A percentile compares a stretch with the other conserved stretches of the same genome.
Conservation (phyloP, 2,888 invertebrate genomes). For the Heteromurus nitidus region DNA sequence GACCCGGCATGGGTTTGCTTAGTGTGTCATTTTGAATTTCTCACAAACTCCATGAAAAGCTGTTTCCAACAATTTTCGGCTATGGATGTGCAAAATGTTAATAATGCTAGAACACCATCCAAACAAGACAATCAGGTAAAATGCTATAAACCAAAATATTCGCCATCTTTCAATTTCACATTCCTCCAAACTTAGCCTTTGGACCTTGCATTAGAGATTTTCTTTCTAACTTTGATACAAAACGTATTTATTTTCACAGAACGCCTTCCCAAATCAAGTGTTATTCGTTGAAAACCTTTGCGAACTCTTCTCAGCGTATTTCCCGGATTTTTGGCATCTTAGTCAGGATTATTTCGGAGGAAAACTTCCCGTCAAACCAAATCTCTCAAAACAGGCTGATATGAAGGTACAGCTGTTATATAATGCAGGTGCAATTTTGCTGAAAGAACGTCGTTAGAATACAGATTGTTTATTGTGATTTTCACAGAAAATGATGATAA, state of each 20-base stretch:
- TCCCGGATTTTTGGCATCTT: constrained; percentile 96
- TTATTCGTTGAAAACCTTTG: constrained; percentile 88
- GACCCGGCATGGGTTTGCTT: constrained; percentile 99
- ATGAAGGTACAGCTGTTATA: no score
- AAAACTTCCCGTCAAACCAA: constrained; percentile 85
- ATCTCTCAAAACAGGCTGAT: constrained; percentile 83
- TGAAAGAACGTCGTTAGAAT: no score
- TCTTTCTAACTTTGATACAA: neutral
- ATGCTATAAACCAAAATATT: neutral
- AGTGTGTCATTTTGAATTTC: constrained; percentile 86
- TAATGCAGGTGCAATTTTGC: no score
- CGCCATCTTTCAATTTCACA: no score
- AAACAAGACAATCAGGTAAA: constrained; percentile 68
- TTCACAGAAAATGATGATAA: constrained; percentile 82
- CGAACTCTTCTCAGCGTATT: constrained; percentile 83
- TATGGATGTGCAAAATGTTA: constrained; percentile 63
- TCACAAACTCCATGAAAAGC: constrained; percentile 81
- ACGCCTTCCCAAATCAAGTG: constrained; percentile 81
- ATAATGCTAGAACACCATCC: constrained; percentile 65
- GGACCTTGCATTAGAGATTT: neutral
- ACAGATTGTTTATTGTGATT: neutral
- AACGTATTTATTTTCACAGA: constrained; percentile 58
- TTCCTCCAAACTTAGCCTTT: neutral
- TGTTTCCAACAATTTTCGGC: constrained; percentile 71
- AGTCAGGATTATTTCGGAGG: constrained; percentile 96